Conservation (phyloP, 1,140 invertebrate species). For the Daktulosphaira vitifoliae region DNA sequence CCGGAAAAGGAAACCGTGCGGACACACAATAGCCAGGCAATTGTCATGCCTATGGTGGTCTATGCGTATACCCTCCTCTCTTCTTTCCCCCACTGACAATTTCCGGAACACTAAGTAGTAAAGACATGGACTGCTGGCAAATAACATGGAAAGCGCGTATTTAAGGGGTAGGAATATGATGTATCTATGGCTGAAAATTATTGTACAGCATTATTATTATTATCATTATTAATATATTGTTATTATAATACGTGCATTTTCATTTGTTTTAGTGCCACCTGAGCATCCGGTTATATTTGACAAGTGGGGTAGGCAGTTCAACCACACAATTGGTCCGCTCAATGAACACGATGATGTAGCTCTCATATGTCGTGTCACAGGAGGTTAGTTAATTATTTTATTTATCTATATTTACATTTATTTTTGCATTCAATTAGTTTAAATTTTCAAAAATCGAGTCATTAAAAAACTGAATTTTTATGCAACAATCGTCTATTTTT, state of each 20-base stretch:
- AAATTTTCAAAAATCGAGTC: not conserved
- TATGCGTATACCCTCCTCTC: not conserved
- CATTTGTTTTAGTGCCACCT: constrained; percentile 65
- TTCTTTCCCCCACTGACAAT: not conserved
- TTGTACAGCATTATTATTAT: not conserved
- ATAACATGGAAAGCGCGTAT: too few relatives aligned
- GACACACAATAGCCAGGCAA: constrained; percentile 19
- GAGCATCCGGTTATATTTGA: constrained; percentile 75
- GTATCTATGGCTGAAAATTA: too few relatives aligned
- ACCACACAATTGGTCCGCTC: constrained; percentile 64
- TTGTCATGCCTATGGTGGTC: constrained; percentile 5
- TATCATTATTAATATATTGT: not conserved
- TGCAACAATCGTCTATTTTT: not conserved
- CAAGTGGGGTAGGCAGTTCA: constrained; percentile 60
- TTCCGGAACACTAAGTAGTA: constrained; percentile 1
- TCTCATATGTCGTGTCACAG: constrained; percentile 56
- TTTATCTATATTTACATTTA: too few relatives aligned
- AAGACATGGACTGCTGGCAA: too few relatives aligned
- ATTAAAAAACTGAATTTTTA: not conserved
- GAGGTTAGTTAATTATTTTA: constrained; percentile 56
- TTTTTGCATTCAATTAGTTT: not conserved
- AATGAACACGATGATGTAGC: constrained; percentile 60
- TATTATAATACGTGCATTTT: constrained; percentile 36
- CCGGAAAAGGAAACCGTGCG: constrained; percentile 20
- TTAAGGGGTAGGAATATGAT: too few relatives aligned